Evolutionary conservation across 2,888 invertebrate genomes (phyloP).

Genomic region (Tortricodes alternella): DNA sequence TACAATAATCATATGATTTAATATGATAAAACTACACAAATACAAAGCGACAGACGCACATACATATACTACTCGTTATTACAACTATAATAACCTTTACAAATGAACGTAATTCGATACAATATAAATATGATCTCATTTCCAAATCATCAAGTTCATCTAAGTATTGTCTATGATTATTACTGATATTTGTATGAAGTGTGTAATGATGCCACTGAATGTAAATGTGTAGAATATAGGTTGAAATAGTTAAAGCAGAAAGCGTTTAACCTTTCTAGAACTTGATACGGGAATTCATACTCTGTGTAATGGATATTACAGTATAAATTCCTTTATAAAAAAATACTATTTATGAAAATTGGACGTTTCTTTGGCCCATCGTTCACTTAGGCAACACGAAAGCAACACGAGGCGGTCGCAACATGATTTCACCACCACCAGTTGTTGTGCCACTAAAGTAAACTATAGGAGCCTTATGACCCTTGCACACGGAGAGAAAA

Average conservation of each 20-base stretch:
- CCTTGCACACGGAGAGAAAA: too few relatives aligned
- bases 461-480: too few relatives aligned
- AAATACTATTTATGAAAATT: too few relatives aligned
- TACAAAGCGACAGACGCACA: conserved; percentile 54
- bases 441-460: too few relatives aligned
- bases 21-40: conserved; percentile 52
- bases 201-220: conserved; percentile 23
- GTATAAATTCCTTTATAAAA: too few relatives aligned
- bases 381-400: too few relatives aligned
- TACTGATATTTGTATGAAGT: conserved; percentile 3
- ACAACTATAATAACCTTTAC: conserved; percentile 12
- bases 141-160: neutral
- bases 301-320: neutral
- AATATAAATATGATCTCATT: conserved; percentile 6
- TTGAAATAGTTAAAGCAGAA: neutral
- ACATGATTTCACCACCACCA: too few relatives aligned
- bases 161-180: conserved; percentile 4
- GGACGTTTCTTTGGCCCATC: too few relatives aligned
- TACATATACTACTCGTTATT: conserved; percentile 23
- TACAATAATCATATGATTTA: conserved; percentile 46
- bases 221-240: neutral
- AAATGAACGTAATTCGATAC: conserved; percentile 4
- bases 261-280: too few relatives aligned
- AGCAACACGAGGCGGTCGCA: too few relatives aligned
- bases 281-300: neutral